Evolutionary conservation across 2,113 vertebrate species (phyloP).

Genomic region (Limanda limanda): DNA sequence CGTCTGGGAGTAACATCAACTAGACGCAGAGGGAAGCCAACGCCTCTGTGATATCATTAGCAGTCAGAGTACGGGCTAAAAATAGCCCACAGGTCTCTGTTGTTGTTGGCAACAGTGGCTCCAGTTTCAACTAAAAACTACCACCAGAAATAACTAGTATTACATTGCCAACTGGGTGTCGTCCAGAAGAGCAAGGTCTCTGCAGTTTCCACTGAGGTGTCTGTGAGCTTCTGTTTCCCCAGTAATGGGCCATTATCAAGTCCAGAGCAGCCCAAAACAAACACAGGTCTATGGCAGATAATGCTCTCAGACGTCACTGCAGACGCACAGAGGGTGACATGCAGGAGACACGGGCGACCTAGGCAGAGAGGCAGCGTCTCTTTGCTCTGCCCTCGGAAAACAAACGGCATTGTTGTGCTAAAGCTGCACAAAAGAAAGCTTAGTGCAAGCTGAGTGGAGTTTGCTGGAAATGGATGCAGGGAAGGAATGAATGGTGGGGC

Average conservation of each 20-base stretch:
- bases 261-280: slow-evolving; percentile 77
- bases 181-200: slow-evolving; percentile 59
- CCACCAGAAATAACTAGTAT: slow-evolving; percentile 20
- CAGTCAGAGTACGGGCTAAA: slow-evolving; percentile 50
- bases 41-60: slow-evolving; percentile 44
- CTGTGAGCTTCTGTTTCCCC: slow-evolving; percentile 50
- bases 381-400: slow-evolving; percentile 61
- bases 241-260: slow-evolving; percentile 80
- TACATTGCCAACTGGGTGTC: slow-evolving; percentile 53
- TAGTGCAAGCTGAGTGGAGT: slow-evolving; percentile 46
- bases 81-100: slow-evolving; percentile 62
- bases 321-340: slow-evolving; percentile 71
- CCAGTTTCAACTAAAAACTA: slow-evolving; percentile 36
- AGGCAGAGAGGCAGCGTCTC: slow-evolving; percentile 56
- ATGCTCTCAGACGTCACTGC: slow-evolving; percentile 78
- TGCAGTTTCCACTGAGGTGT: slow-evolving; percentile 48
- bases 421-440: slow-evolving; percentile 62
- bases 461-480: slow-evolving; percentile 66
- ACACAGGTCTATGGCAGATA: slow-evolving; percentile 79
- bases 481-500: slow-evolving; percentile 49
- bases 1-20: slow-evolving; percentile 15
- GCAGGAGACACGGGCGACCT: slow-evolving; percentile 62
- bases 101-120: slow-evolving; percentile 33
- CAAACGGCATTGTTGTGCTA: slow-evolving; percentile 71
- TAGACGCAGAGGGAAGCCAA: slow-evolving; percentile 30